Evolutionary conservation across 2,113 vertebrate genomes (phyloP), one percentile per base, ranked within the genome.

Genomic region (Menura novaehollandiae): DNA sequence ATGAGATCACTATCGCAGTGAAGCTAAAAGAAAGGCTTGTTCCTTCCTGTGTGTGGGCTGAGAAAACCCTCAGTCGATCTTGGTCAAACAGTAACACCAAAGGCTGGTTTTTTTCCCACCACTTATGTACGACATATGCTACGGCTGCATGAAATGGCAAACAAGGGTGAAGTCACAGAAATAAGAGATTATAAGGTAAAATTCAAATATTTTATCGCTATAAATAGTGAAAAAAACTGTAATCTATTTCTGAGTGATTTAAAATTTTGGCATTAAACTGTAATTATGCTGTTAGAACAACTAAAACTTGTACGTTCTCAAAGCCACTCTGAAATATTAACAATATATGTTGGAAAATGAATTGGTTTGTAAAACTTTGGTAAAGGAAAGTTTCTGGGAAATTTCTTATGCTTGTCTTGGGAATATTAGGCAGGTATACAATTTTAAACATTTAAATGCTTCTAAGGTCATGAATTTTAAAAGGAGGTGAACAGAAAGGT

Each of bases 11-110:
- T 78, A 74, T 89, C 43, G 0, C 19, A 26, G 27, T 8, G 11
- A 46, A 56, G 37, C 16, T 46, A 84, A 58, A 58, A 33, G 33
- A n/a, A 52, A 22, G 6, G 11, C 44, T 78, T 44, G 30, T 64
- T 69, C 11, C 69, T 97, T 97, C 95, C 95, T 96, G 93, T 87
- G 23, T 82, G 84, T 53, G 77, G 89, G 77, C 66, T 94, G 84
- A 94, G 47, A 75, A 87, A 92, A 81, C 59, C 26, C 32, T 67
- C 47, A 60, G 18, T 52, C 0, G 1, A 46, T 47, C 56, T 81
- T 2, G 0, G 73, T 41, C 37, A 39, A 63, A 37, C 23, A 71
- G 28, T 17, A 53, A 62, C 32, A 66, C 15, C 72, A 81, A 59
- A 63, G 15, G 28, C 47, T 71, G 30, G 20, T 64, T 73, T 56